Conservation (phyloP, 2,888 invertebrate genomes). For the Luffia ferchaultella region DNA sequence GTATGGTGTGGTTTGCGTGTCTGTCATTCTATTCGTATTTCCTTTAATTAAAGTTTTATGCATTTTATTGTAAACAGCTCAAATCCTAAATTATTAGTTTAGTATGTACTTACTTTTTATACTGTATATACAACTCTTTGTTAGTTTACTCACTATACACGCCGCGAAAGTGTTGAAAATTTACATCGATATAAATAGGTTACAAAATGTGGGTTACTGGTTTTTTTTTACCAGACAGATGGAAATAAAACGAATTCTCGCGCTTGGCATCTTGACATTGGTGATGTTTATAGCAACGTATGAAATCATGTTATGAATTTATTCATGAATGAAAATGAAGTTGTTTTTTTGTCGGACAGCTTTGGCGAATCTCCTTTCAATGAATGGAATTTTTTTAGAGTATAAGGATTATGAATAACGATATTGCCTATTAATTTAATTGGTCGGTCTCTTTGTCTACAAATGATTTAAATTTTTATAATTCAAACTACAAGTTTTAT, state of each 20-base stretch:
- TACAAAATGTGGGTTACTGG: not conserved
- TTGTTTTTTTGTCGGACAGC: too few relatives aligned
- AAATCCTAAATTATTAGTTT: too few relatives aligned
- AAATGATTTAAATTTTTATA: not conserved
- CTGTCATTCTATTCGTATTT: not conserved
- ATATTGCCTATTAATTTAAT: too few relatives aligned
- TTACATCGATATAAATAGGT: slow-evolving; percentile 1
- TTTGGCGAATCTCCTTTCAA: too few relatives aligned
- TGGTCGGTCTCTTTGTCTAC: not conserved
- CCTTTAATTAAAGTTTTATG: too few relatives aligned
- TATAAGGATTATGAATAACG: too few relatives aligned
- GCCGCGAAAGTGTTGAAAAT: not conserved
- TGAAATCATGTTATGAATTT: not conserved
- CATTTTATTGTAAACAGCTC: too few relatives aligned
- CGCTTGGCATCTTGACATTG: not conserved
- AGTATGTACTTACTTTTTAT: too few relatives aligned
- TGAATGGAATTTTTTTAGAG: too few relatives aligned
- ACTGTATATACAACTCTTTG: too few relatives aligned
- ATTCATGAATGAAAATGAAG: not conserved
- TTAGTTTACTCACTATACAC: too few relatives aligned
- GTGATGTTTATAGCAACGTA: not conserved
- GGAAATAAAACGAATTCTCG: not conserved
- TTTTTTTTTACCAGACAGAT: not conserved
- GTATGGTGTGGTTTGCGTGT: not conserved
- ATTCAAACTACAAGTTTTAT: not conserved